Percentiles rank a stretch among this genome's conserved stretches.
Conservation (phyloP, 2,888 invertebrate genomes). For the Xestia rhomboidea region DNA sequence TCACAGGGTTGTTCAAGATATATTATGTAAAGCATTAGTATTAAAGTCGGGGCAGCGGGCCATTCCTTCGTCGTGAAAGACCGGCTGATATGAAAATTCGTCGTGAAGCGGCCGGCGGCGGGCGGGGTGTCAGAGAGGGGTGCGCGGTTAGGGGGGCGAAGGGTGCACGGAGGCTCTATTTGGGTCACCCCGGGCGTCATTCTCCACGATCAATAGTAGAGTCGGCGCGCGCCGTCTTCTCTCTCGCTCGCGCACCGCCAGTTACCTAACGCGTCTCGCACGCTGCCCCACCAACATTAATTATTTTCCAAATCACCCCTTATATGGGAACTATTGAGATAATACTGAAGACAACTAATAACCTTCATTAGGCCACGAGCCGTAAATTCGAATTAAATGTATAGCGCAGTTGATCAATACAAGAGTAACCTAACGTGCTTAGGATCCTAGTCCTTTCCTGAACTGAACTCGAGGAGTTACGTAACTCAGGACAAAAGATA, state of each 20-base stretch:
- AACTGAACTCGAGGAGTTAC: slow-evolving; percentile 68
- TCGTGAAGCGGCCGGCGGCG: slow-evolving; percentile 83
- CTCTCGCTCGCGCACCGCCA: slow-evolving; percentile 83
- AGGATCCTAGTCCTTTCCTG: slow-evolving; percentile 65
- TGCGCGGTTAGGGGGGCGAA: slow-evolving; percentile 77
- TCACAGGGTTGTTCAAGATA: slow-evolving; percentile 75
- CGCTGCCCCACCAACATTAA: slow-evolving; percentile 86
- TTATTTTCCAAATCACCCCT: slow-evolving; percentile 84
- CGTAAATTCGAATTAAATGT: slow-evolving; percentile 49
- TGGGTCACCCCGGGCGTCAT: slow-evolving; percentile 91
- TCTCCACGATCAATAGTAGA: slow-evolving; percentile 88
- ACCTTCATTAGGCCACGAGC: slow-evolving; percentile 35
- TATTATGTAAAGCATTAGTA: slow-evolving; percentile 85
- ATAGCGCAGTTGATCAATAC: slow-evolving; percentile 12
- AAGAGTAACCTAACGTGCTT: slow-evolving; percentile 31
- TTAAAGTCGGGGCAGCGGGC: slow-evolving; percentile 79
- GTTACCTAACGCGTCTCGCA: slow-evolving; percentile 88
- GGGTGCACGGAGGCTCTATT: slow-evolving; percentile 88
- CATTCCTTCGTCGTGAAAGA: slow-evolving; percentile 85
- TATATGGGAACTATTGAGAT: slow-evolving; percentile 78
- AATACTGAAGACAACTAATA: slow-evolving; percentile 70
- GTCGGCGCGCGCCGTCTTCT: slow-evolving; percentile 87
- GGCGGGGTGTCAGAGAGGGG: slow-evolving; percentile 75
- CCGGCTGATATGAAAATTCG: slow-evolving; percentile 90
- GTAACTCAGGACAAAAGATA: slow-evolving; percentile 75